Evolutionary conservation across 1,140 invertebrate species (phyloP).

Genomic region (Caenorhabditis inopinata): DNA sequence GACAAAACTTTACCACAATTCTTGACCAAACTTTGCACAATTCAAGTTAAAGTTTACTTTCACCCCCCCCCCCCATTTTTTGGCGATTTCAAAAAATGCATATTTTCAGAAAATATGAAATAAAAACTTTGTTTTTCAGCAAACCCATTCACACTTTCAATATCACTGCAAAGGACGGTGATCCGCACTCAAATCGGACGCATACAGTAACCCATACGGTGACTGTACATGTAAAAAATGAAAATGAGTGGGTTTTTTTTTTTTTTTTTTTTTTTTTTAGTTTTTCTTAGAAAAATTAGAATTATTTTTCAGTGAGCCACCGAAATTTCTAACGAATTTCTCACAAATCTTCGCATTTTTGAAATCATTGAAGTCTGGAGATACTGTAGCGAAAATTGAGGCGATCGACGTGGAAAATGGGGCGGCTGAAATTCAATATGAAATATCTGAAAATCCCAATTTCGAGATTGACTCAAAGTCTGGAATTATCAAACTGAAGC

Average conservation of each 20-base stretch:
- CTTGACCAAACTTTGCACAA: too few species aligned
- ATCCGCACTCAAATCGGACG: conserved; percentile 37
- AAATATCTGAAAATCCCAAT: not conserved
- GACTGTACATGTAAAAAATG: conserved; percentile 38
- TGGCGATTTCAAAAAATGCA: not conserved
- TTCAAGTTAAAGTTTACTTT: too few species aligned
- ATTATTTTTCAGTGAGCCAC: conserved; percentile 36
- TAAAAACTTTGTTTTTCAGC: not conserved
- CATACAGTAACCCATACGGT: conserved; percentile 36
- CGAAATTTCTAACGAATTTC: conserved; percentile 28
- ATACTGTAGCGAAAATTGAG: not conserved
- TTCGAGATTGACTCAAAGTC: not conserved
- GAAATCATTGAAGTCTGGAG: not conserved
- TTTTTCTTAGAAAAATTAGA: too few species aligned
- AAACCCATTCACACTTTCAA: conserved; percentile 12
- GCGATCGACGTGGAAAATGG: conserved; percentile 26
- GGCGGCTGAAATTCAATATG: not conserved
- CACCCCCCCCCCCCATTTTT: too few species aligned
- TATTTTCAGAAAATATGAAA: too few species aligned
- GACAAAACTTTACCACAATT: too few species aligned
- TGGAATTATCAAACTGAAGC: not conserved
- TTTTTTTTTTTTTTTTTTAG: too few species aligned
- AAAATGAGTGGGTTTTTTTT: conserved; percentile 46
- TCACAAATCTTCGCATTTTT: not conserved
- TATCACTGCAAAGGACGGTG: conserved; percentile 41